These are phyloP conservation scores for Matsumurasca onukii DNA, from an alignment of 1,140 invertebrate species.

Conservation along the genomic window DNA sequence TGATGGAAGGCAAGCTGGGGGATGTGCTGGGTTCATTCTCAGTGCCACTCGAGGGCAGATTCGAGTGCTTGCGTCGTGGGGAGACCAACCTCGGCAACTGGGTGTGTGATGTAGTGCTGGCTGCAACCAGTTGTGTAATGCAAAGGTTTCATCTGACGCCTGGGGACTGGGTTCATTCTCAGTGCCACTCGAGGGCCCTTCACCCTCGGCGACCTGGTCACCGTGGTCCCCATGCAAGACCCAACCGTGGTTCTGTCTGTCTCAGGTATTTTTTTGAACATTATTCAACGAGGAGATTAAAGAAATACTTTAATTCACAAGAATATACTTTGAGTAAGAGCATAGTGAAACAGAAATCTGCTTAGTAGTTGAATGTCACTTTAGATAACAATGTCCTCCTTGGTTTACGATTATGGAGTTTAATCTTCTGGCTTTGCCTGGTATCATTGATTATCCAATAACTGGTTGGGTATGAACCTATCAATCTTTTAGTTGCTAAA, in stretches of 20 bases:
- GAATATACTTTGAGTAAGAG: no score
- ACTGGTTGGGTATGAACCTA: no score
- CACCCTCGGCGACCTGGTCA: constrained; percentile 77
- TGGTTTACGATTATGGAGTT: no score
- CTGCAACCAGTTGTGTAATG: constrained; percentile 75
- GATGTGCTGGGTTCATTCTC: constrained; percentile 78
- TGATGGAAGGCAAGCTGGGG: constrained; percentile 79
- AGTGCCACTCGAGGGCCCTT: constrained; percentile 83
- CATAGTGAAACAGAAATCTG: no score
- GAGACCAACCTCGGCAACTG: constrained; percentile 93
- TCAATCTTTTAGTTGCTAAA: no score
- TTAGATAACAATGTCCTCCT: no score
- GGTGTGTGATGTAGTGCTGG: constrained; percentile 80
- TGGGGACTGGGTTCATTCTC: constrained; percentile 71
- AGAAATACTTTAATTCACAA: no score
- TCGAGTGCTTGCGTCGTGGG: constrained; percentile 70
- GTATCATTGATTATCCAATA: no score
- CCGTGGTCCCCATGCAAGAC: constrained; percentile 82
- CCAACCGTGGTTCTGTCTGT: constrained; percentile 71
- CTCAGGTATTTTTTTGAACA: constrained; percentile 46
- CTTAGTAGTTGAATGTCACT: no score
- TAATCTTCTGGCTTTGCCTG: no score
- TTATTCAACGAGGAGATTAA: no score
- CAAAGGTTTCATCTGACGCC: constrained; percentile 86
- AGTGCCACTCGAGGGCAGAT: constrained; percentile 81